Conservation (phyloP, 2,113 vertebrate species). For the Phaethon lepturus region DNA sequence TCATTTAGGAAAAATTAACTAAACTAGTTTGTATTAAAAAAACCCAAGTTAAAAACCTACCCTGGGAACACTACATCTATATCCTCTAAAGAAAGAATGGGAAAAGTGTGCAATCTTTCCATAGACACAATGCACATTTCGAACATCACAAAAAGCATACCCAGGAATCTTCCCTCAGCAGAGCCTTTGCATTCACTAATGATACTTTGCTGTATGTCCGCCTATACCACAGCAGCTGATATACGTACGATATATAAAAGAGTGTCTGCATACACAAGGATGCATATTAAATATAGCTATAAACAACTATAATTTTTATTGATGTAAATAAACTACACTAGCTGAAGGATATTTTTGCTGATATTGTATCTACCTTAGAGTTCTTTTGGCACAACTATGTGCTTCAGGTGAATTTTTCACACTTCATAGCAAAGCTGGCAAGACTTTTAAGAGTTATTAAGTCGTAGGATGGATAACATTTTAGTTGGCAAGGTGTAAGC, state of each 20-base stretch:
- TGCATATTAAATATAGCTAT: neutral
- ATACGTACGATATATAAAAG: neutral
- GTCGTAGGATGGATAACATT: neutral
- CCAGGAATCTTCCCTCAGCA: neutral
- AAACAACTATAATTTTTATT: slow-evolving; percentile 27
- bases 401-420: slow-evolving; percentile 61
- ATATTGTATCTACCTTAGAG: slow-evolving; percentile 20
- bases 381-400: neutral
- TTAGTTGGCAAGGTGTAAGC: neutral
- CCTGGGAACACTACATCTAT: neutral
- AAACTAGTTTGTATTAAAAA: neutral
- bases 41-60: neutral
- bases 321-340: slow-evolving; percentile 1
- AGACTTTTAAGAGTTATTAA: slow-evolving; percentile 31
- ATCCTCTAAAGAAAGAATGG: neutral
- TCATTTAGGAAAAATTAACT: neutral
- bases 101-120: neutral
- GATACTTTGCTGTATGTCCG: neutral
- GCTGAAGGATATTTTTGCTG: slow-evolving; percentile 47
- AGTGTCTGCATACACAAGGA: neutral
- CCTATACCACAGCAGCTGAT: neutral
- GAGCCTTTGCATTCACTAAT: neutral
- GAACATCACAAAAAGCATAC: neutral
- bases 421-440: slow-evolving; percentile 47
- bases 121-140: neutral